phyloP scores from a whole-genome alignment of 37 sponge, comb jelly and placozoan species.

The Aphrocallistes beatrix region DNA sequence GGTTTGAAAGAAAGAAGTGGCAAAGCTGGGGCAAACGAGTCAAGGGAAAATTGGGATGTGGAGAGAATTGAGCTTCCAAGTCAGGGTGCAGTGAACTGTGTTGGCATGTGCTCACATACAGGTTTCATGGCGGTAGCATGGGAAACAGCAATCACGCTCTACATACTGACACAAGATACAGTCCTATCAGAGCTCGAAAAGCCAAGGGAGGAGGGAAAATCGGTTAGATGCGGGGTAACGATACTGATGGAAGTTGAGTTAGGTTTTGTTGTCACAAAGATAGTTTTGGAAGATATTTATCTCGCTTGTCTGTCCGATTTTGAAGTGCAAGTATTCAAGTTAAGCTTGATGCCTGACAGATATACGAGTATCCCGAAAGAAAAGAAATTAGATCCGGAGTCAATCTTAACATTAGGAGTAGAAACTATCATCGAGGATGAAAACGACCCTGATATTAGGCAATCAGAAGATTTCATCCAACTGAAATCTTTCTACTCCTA shows the following conservation, averaged over 20 bases:
- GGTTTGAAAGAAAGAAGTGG: background rate
- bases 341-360: background rate
- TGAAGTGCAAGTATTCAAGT: background rate
- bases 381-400: background rate
- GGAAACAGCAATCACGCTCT: background rate
- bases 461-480: background rate
- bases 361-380: background rate
- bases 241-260: background rate
- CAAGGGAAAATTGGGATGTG: background rate
- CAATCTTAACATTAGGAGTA: background rate
- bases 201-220: background rate
- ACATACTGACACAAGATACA: background rate
- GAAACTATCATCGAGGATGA: background rate
- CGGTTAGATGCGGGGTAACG: background rate
- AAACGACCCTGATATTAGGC: background rate
- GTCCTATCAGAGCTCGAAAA: background rate
- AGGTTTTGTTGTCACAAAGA: background rate
- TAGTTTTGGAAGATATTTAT: constrained; percentile 6
- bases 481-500: constrained; percentile 1
- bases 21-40: background rate
- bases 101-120: background rate
- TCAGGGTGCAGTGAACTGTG: background rate
- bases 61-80: background rate
- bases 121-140: background rate
- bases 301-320: background rate